Conservation (phyloP, 2,888 invertebrate species). For the Craniophora ligustri region DNA sequence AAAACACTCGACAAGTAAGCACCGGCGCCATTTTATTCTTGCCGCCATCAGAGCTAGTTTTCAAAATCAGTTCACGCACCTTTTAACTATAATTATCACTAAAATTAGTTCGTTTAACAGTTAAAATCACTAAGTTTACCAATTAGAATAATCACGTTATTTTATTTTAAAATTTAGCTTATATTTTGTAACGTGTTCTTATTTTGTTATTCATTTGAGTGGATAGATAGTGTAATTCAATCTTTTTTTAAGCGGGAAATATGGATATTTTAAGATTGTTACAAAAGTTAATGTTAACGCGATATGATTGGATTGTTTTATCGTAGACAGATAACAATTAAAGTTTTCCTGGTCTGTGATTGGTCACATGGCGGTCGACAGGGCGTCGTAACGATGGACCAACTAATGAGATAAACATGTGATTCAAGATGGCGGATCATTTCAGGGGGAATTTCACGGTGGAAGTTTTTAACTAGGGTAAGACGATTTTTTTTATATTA, state of each 20-base stretch:
- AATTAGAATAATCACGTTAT: conserved; percentile 48
- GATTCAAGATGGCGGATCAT: conserved; percentile 83
- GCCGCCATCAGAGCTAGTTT: conserved; percentile 52
- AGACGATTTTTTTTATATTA: conserved; percentile 57
- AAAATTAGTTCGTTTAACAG: conserved; percentile 45
- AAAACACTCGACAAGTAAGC: conserved; percentile 74
- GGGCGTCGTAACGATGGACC: conserved; percentile 66
- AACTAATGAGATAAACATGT: conserved; percentile 79
- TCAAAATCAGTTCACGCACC: conserved; percentile 50
- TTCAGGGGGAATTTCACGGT: conserved; percentile 66
- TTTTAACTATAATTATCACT: conserved; percentile 43
- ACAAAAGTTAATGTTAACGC: conserved; percentile 42
- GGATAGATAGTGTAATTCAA: conserved; percentile 47
- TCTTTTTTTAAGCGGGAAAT: conserved; percentile 55
- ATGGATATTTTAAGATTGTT: conserved; percentile 44
- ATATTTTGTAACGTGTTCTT: conserved; percentile 36
- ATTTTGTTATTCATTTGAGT: conserved; percentile 34
- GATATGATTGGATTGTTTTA: conserved; percentile 62
- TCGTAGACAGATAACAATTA: conserved; percentile 62
- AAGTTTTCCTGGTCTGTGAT: conserved; percentile 69
- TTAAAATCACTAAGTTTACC: conserved; percentile 38
- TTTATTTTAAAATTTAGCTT: conserved; percentile 11
- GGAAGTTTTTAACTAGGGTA: conserved; percentile 67
- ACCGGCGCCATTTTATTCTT: conserved; percentile 77
- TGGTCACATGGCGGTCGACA: conserved; percentile 79